Base-by-base conservation (phyloP, 1,140 invertebrate genomes). In the Eriocheir sinensis region DNA sequence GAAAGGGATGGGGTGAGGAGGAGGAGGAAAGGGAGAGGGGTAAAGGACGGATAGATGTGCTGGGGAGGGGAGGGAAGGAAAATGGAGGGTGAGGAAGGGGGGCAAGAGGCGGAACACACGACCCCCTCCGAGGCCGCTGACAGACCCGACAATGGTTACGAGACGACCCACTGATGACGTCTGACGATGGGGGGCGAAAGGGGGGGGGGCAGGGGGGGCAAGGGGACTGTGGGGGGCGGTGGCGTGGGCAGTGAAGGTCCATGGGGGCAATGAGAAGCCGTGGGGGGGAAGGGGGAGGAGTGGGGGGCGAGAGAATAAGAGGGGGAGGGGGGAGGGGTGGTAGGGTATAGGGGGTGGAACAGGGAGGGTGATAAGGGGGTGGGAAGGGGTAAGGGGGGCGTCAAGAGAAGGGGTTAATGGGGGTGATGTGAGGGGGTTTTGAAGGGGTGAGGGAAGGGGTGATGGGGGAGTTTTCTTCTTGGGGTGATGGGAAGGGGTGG, bases 61-160 rank as follows among this genome's bases (percentile, higher is more conserved):
- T 30, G 21, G 17, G 40, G 48, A 41, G 30, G 34, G 17, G 85
- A 40, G 9, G 30, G 88, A 40, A 15, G 17, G 88, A 32, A n/a
- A 89, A 32, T 17, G 41, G 60, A 30, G 32, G n/a, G 34, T n/a
- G 32, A 41, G 60, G 9, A 8, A 79, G 89, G 89, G 27, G 89
- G 60, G 32, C 27, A n/a, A n/a, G 6, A 17, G 41, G 36, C 32
- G 53, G 32, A 38, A 17, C 53, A 27, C 3, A 60, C 17, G 48
- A 91, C 89, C 89, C 89, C 89, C 89, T 34, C 79, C 53, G 48
- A 72, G 32, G 36, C 15, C 21, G 32, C 89, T 91, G 89, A 91
- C 89, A 91, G 72, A 91, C 53, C 79, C 36, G 89, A 91, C 89
- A 91, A 91, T 91, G 89, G 89, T 27, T 12, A 79, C 21, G n/a